phyloP scores from a whole-genome alignment of 2,888 invertebrate genomes.

The Polydrusus cervinus region DNA sequence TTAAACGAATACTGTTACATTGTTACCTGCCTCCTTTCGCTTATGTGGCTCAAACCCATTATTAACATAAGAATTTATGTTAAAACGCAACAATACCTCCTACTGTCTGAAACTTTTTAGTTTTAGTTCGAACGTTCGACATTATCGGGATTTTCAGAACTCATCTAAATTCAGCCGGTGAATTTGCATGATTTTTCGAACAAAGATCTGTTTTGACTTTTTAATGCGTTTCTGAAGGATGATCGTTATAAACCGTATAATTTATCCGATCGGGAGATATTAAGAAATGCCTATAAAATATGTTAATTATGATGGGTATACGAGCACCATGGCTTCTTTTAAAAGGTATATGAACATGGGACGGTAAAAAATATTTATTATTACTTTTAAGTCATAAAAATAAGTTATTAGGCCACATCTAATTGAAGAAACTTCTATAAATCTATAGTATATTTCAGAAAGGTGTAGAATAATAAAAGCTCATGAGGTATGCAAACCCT shows the following conservation, averaged over 20 bases:
- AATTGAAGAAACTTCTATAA: no score
- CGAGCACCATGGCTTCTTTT: no score
- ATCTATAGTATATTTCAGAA: no score
- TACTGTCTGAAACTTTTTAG: constrained; percentile 37
- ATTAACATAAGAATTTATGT: constrained; percentile 45
- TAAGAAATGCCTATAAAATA: constrained; percentile 37
- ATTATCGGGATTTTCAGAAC: constrained; percentile 38
- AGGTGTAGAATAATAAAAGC: no score
- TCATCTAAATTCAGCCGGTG: constrained; percentile 32
- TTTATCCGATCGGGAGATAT: constrained; percentile 32
- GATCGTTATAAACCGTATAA: constrained; percentile 43
- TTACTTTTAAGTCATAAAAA: no score
- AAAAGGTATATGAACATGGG: no score
- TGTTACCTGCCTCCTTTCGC: constrained; percentile 9
- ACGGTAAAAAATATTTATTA: no score
- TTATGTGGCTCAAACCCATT: not conserved
- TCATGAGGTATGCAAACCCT: no score
- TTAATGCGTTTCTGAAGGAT: constrained; percentile 43
- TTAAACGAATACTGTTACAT: not conserved
- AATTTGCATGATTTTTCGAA: constrained; percentile 45
- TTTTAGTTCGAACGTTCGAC: constrained; percentile 28
- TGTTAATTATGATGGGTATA: constrained; percentile 32
- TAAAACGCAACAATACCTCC: constrained; percentile 39
- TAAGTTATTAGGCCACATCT: no score
- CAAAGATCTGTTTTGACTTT: constrained; percentile 47